A percentile compares a stretch with the other conserved stretches of the same genome.
Conservation (phyloP, 2,797 vertebrate genomes). For the Sparus aurata region DNA sequence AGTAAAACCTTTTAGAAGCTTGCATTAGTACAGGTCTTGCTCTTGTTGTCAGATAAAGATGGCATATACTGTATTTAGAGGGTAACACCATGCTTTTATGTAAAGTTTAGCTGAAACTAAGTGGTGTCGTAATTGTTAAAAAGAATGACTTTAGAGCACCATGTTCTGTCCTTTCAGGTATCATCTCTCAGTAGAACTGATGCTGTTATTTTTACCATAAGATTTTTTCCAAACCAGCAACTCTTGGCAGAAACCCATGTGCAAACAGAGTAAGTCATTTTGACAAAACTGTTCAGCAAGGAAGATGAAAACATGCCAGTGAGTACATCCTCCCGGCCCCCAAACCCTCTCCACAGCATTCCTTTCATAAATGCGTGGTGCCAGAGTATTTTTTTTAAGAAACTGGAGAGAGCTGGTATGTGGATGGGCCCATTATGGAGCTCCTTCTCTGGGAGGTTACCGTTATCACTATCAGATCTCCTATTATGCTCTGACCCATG, state of each 20-base stretch:
- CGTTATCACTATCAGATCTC: conserved; percentile 70
- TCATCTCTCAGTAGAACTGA: conserved; percentile 16
- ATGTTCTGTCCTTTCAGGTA: not conserved
- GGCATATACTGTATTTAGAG: not conserved
- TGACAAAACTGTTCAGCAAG: conserved; percentile 33
- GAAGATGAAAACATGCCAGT: conserved; percentile 65
- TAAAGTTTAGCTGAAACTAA: not conserved
- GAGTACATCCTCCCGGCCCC: conserved; percentile 61
- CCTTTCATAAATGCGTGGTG: conserved; percentile 82
- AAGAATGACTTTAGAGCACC: not conserved
- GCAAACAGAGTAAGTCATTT: conserved; percentile 37
- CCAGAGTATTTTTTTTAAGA: conserved; percentile 71
- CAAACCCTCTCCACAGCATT: conserved; percentile 77
- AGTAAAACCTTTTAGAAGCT: not conserved
- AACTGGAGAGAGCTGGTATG: conserved; percentile 79
- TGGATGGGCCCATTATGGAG: conserved; percentile 65
- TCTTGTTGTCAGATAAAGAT: not conserved
- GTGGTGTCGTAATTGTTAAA: not conserved
- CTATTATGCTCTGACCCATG: conserved; percentile 59
- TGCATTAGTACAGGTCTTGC: not conserved
- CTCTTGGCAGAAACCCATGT: conserved; percentile 15
- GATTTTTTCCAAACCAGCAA: conserved; percentile 25
- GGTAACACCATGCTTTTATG: not conserved
- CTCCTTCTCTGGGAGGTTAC: conserved; percentile 62
- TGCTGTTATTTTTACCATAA: not conserved